Percentiles rank a stretch among this genome's conserved stretches.
These are phyloP conservation scores for Cheiracanthium punctorium DNA, from an alignment of 2,888 invertebrate genomes.

Conservation along the genomic window DNA sequence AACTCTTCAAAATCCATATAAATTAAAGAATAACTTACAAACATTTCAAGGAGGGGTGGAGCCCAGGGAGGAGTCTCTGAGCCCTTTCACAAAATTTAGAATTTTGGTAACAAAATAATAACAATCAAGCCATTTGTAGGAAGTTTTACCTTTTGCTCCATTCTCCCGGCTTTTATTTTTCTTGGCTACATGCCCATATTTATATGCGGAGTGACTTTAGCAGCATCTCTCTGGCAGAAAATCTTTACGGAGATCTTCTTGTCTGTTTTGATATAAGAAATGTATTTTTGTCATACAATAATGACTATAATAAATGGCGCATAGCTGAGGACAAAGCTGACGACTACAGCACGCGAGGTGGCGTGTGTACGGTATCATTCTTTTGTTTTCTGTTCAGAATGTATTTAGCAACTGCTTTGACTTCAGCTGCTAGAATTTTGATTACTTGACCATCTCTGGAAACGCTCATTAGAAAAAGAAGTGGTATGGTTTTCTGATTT, in stretches of 20 bases:
- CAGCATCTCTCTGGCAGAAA: background rate
- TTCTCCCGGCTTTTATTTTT: too few relatives aligned
- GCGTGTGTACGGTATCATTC: constrained; percentile 32
- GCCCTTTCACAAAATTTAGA: too few relatives aligned
- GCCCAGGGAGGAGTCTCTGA: too few relatives aligned
- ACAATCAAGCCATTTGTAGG: too few relatives aligned
- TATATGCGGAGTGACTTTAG: too few relatives aligned
- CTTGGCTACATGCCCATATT: too few relatives aligned
- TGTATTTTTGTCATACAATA: background rate
- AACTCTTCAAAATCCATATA: too few relatives aligned
- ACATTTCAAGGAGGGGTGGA: too few relatives aligned
- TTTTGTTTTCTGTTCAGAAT: constrained; percentile 7
- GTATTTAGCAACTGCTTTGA: constrained; percentile 26
- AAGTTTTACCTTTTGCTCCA: too few relatives aligned
- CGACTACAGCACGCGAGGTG: constrained; percentile 36
- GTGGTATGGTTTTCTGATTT: background rate
- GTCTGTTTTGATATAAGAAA: constrained; percentile 1
- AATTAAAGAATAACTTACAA: too few relatives aligned
- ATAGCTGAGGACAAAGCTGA: constrained; percentile 46
- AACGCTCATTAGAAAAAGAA: background rate
- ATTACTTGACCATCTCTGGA: constrained; percentile 27
- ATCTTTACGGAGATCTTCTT: background rate
- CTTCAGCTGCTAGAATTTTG: constrained; percentile 38
- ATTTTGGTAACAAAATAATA: too few relatives aligned
- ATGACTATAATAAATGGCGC: constrained; percentile 35